phyloP scores from a whole-genome alignment of 2,797 vertebrate genomes.

The Sebastes jordani region DNA sequence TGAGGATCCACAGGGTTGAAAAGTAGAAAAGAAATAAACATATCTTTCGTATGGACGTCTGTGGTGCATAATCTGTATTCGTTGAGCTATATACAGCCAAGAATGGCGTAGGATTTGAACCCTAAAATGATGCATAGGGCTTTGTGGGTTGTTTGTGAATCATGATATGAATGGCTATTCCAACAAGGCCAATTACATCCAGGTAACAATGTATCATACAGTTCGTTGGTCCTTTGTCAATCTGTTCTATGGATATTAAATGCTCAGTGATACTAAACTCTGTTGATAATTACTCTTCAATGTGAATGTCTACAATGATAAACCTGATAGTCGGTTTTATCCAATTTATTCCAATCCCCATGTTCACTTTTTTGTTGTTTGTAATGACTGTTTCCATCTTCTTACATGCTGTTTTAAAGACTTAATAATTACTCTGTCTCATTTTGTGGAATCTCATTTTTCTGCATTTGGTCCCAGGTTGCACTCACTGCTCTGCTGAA shows the following conservation, averaged over 20 bases:
- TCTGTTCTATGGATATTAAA: not conserved
- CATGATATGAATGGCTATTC: not conserved
- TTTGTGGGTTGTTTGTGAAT: not conserved
- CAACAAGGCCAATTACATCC: not conserved
- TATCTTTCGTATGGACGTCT: not conserved
- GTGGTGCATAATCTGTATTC: not conserved
- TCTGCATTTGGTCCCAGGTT: constrained; percentile 27
- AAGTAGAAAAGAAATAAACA: not conserved
- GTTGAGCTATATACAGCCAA: not conserved
- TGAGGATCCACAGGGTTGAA: not conserved
- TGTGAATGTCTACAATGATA: not conserved
- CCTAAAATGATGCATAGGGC: not conserved
- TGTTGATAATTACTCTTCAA: not conserved
- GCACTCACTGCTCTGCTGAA: constrained; percentile 24
- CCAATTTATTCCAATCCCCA: not conserved
- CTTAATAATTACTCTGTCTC: constrained; percentile 21
- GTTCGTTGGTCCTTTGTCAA: not conserved
- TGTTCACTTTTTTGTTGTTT: not conserved
- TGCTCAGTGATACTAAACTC: not conserved
- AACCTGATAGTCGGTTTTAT: not conserved
- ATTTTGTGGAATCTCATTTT: constrained; percentile 23
- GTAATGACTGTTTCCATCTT: not conserved
- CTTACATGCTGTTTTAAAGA: constrained; percentile 1
- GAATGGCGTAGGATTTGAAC: not conserved
- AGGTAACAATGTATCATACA: not conserved